A percentile compares a stretch with the other conserved stretches of the same genome.
phyloP scores from a whole-genome alignment of 2,888 invertebrate species.

The Polydrusus cervinus region DNA sequence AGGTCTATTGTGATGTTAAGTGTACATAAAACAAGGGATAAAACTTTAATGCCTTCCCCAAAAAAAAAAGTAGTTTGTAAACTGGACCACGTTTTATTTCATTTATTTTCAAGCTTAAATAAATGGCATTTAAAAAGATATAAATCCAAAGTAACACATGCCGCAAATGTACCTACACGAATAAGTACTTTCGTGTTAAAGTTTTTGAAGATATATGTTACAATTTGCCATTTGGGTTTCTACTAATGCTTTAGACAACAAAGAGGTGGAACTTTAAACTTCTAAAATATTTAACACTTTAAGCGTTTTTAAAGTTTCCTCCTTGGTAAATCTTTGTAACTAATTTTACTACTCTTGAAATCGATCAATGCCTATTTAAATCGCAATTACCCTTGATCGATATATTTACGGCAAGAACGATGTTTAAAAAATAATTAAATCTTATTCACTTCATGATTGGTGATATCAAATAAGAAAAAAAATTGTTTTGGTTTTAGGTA shows the following conservation, averaged over 20 bases:
- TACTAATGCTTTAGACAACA: conserved; percentile 22
- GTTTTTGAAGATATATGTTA: conserved; percentile 35
- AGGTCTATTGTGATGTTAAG: conserved; percentile 36
- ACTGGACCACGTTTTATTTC: conserved; percentile 31
- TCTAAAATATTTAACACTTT: not conserved
- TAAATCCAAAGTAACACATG: conserved; percentile 37
- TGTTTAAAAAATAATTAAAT: too few species aligned
- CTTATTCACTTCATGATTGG: too few species aligned
- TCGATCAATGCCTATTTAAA: too few species aligned
- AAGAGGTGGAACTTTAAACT: conserved; percentile 15
- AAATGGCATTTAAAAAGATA: conserved; percentile 37
- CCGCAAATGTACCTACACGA: conserved; percentile 31
- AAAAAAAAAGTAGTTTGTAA: conserved; percentile 31
- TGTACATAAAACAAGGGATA: conserved; percentile 33
- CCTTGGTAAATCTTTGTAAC: too few species aligned
- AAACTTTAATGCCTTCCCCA: conserved; percentile 25
- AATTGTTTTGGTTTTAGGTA: too few species aligned
- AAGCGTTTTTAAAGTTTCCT: not conserved
- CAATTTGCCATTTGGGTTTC: conserved; percentile 5
- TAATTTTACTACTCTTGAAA: too few species aligned
- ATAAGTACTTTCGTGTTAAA: conserved; percentile 39
- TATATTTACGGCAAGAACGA: too few species aligned
- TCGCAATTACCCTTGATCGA: too few species aligned
- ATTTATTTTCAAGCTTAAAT: conserved; percentile 41
- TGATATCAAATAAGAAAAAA: too few species aligned